Base-by-base conservation (phyloP, 2,888 invertebrate species). In the Epinotia brunnichana region DNA sequence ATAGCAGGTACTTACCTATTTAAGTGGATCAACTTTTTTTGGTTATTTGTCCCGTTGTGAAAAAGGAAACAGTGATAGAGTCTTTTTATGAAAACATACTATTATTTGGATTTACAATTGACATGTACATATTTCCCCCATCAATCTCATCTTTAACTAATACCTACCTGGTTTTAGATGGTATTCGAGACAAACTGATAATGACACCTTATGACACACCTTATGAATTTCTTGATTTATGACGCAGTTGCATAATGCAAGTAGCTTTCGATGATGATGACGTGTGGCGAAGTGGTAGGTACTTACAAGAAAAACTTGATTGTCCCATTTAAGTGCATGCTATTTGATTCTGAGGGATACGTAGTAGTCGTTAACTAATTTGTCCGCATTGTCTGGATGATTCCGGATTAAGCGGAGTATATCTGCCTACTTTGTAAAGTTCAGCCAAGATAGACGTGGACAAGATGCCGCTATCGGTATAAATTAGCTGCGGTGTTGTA, bases 401-500 rank as follows among this genome's bases (percentile, higher is more conserved):
- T 41, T 62, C 17, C 21, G 24, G 62, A 17, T 15, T 41, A 39
- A 72, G 44, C 41, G 56, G 56, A 35, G 48, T 57, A 62, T 69
- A 63, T 59, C 62, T 68, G 56, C 59, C 57, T 57, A 59, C 48
- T 68, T 76, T 56, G 76, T 77, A 79, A 77, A 80, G 81, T 77
- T 75, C 73, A 70, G 71, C 69, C 69, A 69, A 79, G 80, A 83
- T 82, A 80, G 83, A 82, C 83, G 81, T 81, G 78, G 82, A 87
- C 89, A 87, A 87, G 88, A 87, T 83, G 84, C 84, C 80, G 80
- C 85, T 82, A 89, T 90, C 88, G 84, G 85, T 89, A 90, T 91
- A 92, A 92, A 92, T 91, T 91, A 90, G 88, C 85, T 77, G 80
- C 80, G 85, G 83, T 83, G 87, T 87, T 85, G 87, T 86, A 86